These are phyloP conservation scores for Drosophila bunnanda DNA, from an alignment of 2,888 invertebrate genomes.

Conservation along the genomic window DNA sequence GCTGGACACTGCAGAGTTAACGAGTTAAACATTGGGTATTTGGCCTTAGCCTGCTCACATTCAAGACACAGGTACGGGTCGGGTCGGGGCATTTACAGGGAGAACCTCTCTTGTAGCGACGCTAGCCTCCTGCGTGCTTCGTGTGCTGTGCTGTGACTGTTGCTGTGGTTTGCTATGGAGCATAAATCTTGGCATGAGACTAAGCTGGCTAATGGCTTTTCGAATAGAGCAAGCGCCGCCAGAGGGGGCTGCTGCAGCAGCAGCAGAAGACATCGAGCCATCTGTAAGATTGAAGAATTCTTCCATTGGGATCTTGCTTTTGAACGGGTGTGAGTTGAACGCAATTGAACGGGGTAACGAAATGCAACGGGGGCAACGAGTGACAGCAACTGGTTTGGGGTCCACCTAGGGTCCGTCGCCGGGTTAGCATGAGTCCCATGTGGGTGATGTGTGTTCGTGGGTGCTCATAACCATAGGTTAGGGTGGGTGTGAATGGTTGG, in stretches of 20 bases:
- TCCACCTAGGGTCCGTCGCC: conserved; percentile 51
- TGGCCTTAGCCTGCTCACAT: conserved; percentile 69
- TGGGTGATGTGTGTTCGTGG: conserved; percentile 7
- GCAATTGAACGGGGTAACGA: conserved; percentile 32
- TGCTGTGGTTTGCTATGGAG: conserved; percentile 35
- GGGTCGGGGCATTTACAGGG: conserved; percentile 49
- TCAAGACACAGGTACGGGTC: conserved; percentile 47
- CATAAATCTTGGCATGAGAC: conserved; percentile 37
- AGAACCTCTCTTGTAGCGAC: conserved; percentile 34
- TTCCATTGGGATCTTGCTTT: conserved; percentile 51
- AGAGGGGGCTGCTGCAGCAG: conserved; percentile 78
- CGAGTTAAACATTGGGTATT: conserved; percentile 55
- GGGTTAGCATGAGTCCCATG: conserved; percentile 49
- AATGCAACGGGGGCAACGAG: conserved; percentile 31
- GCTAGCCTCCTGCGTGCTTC: conserved; percentile 47
- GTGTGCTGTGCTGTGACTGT: conserved; percentile 29
- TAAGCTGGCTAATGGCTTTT: conserved; percentile 61
- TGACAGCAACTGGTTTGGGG: conserved; percentile 39
- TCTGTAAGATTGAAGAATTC: conserved; percentile 80
- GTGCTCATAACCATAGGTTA: conserved; percentile 10
- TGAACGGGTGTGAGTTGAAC: conserved; percentile 44
- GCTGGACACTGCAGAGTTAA: conserved; percentile 54
- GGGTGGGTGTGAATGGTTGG: conserved; percentile 15
- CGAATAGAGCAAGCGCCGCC: conserved; percentile 78
- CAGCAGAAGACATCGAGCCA: conserved; percentile 81